These are phyloP conservation scores for Cacoxenus indagator DNA, from an alignment of 2,888 invertebrate species.

Conservation along the genomic window DNA sequence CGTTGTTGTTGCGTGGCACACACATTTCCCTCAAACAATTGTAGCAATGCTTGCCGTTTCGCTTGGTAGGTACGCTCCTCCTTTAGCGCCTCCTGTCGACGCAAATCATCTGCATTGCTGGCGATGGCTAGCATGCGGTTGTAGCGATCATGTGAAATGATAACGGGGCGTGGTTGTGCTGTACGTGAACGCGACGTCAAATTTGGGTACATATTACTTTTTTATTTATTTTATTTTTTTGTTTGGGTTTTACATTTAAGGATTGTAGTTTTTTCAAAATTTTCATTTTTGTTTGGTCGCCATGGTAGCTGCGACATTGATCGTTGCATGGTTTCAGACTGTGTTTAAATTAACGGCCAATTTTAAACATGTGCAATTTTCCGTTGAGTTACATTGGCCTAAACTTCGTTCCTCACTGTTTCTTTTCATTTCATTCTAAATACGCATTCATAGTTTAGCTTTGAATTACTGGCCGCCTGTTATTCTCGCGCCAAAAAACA, in stretches of 20 bases:
- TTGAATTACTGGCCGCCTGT: no score
- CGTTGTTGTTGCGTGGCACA: conserved; percentile 45
- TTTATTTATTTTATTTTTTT: neutral
- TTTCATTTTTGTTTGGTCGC: neutral
- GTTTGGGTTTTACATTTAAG: no score
- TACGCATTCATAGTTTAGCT: no score
- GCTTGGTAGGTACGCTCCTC: conserved; percentile 37
- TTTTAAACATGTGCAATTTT: no score
- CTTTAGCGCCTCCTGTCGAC: conserved; percentile 34
- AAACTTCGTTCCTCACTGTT: no score
- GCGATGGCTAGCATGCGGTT: conserved; percentile 44
- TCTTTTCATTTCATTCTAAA: no score
- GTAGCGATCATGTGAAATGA: conserved; percentile 51
- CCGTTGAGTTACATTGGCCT: no score
- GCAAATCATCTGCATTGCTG: conserved; percentile 28
- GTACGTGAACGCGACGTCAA: neutral
- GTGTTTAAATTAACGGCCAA: no score
- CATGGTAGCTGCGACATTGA: no score
- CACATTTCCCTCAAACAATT: conserved; percentile 42
- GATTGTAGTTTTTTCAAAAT: no score
- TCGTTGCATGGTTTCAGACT: no score
- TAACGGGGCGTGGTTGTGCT: conserved; percentile 49
- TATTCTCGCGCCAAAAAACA: no score
- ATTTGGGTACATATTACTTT: neutral
- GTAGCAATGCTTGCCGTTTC: conserved; percentile 35